A percentile compares a stretch with the other conserved stretches of the same genome.
These are phyloP conservation scores for Chiloscyllium punctatum DNA, from an alignment of 2,797 vertebrate genomes.

Conservation along the genomic window DNA sequence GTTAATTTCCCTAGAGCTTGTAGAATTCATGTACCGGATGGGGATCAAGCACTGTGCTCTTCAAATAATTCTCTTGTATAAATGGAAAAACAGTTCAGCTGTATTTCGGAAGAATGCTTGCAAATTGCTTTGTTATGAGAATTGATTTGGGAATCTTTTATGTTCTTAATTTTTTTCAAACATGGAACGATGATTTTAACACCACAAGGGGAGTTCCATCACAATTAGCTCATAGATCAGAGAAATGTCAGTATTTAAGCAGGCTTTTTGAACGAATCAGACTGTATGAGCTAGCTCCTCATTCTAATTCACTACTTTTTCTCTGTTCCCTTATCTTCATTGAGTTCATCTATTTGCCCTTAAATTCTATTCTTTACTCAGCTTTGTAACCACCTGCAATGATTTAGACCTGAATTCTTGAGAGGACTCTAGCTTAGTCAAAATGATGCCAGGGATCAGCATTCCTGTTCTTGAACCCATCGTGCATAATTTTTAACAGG, in stretches of 20 bases:
- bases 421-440: no score
- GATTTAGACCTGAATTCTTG: no score
- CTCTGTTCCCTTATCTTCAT: not conserved
- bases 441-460: no score
- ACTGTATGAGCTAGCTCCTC: not conserved
- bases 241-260: not conserved
- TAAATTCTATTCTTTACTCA: not conserved
- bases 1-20: slow-evolving; percentile 10
- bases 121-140: not conserved
- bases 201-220: not conserved
- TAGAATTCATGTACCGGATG: no score
- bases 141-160: not conserved
- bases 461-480: no score
- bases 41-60: not conserved
- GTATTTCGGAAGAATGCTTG: not conserved
- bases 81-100: not conserved
- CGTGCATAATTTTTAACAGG: no score
- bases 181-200: not conserved
- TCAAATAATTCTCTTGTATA: not conserved
- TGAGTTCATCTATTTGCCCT: not conserved
- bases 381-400: not conserved
- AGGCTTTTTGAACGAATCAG: not conserved
- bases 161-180: not conserved
- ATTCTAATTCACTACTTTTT: not conserved
- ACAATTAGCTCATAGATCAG: not conserved